A percentile compares a stretch with the other conserved stretches of the same genome.
Evolutionary conservation across 2,888 invertebrate genomes (phyloP).

Genomic region (Barypeithes pellucidus): DNA sequence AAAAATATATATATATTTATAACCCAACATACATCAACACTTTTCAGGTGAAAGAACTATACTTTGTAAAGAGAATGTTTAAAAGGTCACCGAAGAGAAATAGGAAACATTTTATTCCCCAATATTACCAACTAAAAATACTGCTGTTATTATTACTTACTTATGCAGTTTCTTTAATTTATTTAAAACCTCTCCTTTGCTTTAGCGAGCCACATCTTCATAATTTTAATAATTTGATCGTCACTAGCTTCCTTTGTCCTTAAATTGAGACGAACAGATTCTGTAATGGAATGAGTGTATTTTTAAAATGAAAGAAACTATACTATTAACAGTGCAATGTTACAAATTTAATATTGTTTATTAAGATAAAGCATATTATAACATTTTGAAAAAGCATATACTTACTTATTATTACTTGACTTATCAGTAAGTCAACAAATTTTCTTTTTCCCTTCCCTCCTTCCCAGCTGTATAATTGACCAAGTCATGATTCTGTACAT

Average conservation of each 20-base stretch:
- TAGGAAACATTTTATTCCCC: too few species aligned
- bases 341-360: conserved; percentile 1
- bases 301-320: background rate
- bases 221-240: conserved; percentile 15
- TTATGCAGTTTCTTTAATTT: background rate
- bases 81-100: too few species aligned
- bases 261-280: conserved; percentile 19
- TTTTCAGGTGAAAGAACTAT: too few species aligned
- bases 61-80: too few species aligned
- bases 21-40: too few species aligned
- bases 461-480: conserved; percentile 29
- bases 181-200: background rate
- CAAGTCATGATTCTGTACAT: conserved; percentile 8
- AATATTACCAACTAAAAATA: background rate
- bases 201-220: conserved; percentile 32
- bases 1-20: too few species aligned
- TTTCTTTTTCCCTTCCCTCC: conserved; percentile 27
- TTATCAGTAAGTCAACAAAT: conserved; percentile 11
- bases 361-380: background rate
- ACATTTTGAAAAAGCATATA: background rate
- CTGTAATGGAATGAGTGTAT: conserved; percentile 7
- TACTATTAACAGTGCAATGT: background rate
- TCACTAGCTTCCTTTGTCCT: conserved; percentile 11
- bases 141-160: background rate
- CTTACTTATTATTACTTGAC: conserved; percentile 28